Evolutionary conservation across 2,888 invertebrate species (phyloP), one percentile per base, ranked within the genome.

Genomic region (Sinohyriopsis cumingii): DNA sequence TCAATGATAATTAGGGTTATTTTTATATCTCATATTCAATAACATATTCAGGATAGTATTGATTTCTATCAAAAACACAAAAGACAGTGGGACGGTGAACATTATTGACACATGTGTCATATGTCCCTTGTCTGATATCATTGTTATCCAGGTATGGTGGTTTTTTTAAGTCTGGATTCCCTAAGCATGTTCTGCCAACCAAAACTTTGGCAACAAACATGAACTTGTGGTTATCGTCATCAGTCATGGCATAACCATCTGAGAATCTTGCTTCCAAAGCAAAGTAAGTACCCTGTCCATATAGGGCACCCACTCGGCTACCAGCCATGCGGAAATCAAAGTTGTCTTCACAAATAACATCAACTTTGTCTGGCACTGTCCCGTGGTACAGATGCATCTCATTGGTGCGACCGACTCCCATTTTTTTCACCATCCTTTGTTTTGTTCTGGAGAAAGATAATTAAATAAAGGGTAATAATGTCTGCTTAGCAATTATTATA

Each of bases 101-200:
- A 62, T 79, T 71, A 64, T 85, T 82, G 9, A 84, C 83, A 57
- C 79, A 79, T 1, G 82, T 72, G 64, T 85, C 82, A 69, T 77
- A 85, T 62, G 75, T 74, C 28, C 77, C 77, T 63, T 72, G 73
- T 57, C 59, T 75, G 22, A 60, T 69, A 60, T 77, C 70, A 45
- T 61, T 56, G 4, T 68, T 57, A 59, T 77, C 75, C 28, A 77
- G 63, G 20, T 75, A 63, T 53, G 77, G 77, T 1, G 77, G 77
- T 28, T 75, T 57, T 55, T 73, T 77, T 20, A 71, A 95, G 95
- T 1, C 93, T 91, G 69, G 57, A 61, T 63, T 25, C 0, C 75
- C 75, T 15, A 67, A 63, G 53, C 69, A 69, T 5, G 56, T 55
- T 64, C 67, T 70, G 7, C 75, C 78, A 9, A 65, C 65, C 45